A percentile compares a stretch with the other conserved stretches of the same genome.
Evolutionary conservation across 2,113 vertebrate genomes (phyloP).

Genomic region (Columba janthina): DNA sequence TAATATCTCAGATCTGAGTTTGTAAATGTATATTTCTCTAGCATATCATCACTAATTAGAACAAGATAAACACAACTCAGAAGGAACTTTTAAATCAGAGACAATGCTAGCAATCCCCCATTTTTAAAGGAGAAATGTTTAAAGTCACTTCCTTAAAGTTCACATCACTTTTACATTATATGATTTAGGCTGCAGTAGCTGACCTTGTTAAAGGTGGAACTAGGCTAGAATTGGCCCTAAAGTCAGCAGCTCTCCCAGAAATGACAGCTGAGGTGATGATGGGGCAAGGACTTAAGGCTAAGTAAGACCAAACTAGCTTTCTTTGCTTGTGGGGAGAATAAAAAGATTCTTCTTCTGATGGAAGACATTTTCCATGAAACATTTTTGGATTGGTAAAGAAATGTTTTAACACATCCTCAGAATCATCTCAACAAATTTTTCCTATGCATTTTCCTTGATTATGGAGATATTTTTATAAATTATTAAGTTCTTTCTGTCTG

Average conservation of each 20-base stretch:
- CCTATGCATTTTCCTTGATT: background rate
- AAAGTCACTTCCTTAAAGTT: background rate
- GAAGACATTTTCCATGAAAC: background rate
- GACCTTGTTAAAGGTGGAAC: background rate
- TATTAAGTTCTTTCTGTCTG: background rate
- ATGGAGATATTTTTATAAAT: background rate
- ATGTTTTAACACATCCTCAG: background rate
- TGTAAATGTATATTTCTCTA: slow-evolving; percentile 1
- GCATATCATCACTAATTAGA: background rate
- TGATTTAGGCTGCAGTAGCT: background rate
- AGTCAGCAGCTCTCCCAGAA: background rate
- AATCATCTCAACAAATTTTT: background rate
- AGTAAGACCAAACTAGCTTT: background rate
- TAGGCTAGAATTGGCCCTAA: background rate
- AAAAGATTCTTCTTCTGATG: background rate
- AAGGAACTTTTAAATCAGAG: background rate
- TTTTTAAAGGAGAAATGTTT: background rate
- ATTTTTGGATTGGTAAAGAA: background rate
- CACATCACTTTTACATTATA: background rate
- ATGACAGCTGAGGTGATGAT: background rate
- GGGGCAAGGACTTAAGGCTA: background rate
- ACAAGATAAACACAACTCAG: background rate
- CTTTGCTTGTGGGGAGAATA: background rate
- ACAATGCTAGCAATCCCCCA: background rate
- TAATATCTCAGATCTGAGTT: background rate